These are phyloP conservation scores for Perca schrenkii DNA, from an alignment of 2,113 vertebrate genomes.

Conservation along the genomic window DNA sequence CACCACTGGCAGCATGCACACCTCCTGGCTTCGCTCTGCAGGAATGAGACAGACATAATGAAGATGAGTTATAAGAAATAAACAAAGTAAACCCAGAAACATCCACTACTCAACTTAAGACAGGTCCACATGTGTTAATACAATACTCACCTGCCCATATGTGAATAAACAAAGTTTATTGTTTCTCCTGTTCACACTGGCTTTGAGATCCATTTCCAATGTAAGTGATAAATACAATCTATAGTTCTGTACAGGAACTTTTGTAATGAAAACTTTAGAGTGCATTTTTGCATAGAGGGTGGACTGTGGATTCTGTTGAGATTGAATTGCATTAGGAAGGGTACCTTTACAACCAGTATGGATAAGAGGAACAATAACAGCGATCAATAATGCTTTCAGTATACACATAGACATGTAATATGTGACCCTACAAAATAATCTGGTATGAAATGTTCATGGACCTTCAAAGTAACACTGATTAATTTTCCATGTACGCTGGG, in stretches of 20 bases:
- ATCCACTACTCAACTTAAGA: neutral
- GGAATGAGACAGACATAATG: neutral
- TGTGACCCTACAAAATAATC: neutral
- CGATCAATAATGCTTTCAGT: neutral
- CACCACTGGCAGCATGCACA: conserved; percentile 28
- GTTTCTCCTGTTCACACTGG: neutral
- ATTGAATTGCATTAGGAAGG: neutral
- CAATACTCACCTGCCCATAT: neutral
- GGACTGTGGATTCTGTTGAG: neutral
- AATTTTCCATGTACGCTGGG: neutral
- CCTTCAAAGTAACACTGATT: neutral
- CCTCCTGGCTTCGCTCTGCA: conserved; percentile 83
- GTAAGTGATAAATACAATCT: neutral
- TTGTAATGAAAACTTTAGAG: neutral
- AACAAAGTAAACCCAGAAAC: neutral
- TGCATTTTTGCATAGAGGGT: neutral
- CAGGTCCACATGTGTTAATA: neutral
- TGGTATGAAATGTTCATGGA: neutral
- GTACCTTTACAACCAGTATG: neutral
- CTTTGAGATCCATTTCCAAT: neutral
- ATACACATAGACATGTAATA: no score
- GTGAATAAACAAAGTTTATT: neutral
- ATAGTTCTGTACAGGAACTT: neutral
- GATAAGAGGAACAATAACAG: neutral
- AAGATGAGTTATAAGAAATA: neutral